A percentile compares a stretch with the other conserved stretches of the same genome.
Conservation (phyloP, 2,888 invertebrate genomes). For the Drosophila tripunctata region DNA sequence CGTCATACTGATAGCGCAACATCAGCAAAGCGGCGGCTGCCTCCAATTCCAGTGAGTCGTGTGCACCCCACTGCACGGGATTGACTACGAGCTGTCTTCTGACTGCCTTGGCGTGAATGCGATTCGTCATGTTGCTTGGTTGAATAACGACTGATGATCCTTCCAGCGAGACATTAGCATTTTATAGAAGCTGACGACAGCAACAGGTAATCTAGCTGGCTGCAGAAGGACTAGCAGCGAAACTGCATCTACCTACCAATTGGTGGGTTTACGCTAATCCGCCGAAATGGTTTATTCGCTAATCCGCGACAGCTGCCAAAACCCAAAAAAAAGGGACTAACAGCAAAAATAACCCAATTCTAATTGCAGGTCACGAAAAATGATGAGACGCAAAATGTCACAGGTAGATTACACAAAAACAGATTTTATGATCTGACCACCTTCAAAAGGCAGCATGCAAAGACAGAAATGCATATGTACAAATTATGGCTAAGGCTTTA, state of each 20-base stretch:
- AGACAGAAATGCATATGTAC: neutral
- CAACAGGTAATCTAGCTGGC: conserved; percentile 48
- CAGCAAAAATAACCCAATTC: neutral
- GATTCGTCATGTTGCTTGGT: conserved; percentile 51
- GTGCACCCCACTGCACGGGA: neutral
- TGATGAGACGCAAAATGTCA: conserved; percentile 8
- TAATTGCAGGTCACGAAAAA: conserved; percentile 23
- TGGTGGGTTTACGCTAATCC: conserved; percentile 16
- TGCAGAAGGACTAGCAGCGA: no score
- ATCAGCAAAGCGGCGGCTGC: conserved; percentile 66
- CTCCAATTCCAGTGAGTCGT: conserved; percentile 54
- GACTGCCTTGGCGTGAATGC: neutral
- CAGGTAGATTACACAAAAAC: conserved; percentile 24
- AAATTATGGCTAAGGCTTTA: neutral
- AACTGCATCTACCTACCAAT: conserved; percentile 67
- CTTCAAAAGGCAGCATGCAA: neutral
- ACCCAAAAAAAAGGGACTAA: no score
- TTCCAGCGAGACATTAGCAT: neutral
- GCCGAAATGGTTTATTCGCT: conserved; percentile 29
- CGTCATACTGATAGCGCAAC: conserved; percentile 62
- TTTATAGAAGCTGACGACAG: conserved; percentile 42
- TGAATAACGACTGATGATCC: conserved; percentile 41
- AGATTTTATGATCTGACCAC: neutral
- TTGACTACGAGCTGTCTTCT: neutral
- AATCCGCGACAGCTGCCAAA: conserved; percentile 45